Evolutionary conservation across 2,888 invertebrate species (phyloP), one percentile per base, ranked within the genome.

Genomic region (Sarcophaga variegata): DNA sequence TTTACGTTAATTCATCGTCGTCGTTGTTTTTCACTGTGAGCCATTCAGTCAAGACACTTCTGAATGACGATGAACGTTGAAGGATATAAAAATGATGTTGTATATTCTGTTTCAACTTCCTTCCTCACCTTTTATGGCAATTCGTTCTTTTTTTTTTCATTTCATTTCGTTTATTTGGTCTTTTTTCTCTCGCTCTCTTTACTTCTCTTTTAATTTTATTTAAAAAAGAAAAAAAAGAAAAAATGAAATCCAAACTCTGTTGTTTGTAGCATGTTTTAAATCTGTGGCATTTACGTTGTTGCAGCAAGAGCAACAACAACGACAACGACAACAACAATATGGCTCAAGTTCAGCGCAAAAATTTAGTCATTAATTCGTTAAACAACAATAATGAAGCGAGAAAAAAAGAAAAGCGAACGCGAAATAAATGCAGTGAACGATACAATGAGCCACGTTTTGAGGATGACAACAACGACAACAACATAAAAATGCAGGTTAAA

Each of bases 311-410:
- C 37, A 1, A 1, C 37, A 37, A 37, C 37, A 37, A 6, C 37
- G 5, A 37, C 6, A 27, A 27, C 27, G 0, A 27, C 3, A 49
- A 54, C 14, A 75, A 79, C 75, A 81, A 79, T 79, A 67, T 71
- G 78, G 75, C 84, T 84, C 87, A 87, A 84, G 87, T 84, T 87
- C 84, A 81, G 60, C 84, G 79, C 62, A 81, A 84, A 84, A 79
- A 81, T 87, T 81, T 84, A 69, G 78, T 81, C 84, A 81, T 84
- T 87, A 81, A 81, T 81, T 84, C 63, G 75, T 76, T 70, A 70
- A 49, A 62, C 69, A 78, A 67, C 27, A 66, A 69, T 25, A 47
- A 17, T 64, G 10, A 72, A 37, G 4, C 5, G 37, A 25, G 17
- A 49, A 59, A 0, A 63, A 60, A 47, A 25, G 63, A 75, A 71